A percentile compares a stretch with the other conserved stretches of the same genome.
Conservation (phyloP, 1,140 invertebrate species). For the Tetramorium parvispinum region DNA sequence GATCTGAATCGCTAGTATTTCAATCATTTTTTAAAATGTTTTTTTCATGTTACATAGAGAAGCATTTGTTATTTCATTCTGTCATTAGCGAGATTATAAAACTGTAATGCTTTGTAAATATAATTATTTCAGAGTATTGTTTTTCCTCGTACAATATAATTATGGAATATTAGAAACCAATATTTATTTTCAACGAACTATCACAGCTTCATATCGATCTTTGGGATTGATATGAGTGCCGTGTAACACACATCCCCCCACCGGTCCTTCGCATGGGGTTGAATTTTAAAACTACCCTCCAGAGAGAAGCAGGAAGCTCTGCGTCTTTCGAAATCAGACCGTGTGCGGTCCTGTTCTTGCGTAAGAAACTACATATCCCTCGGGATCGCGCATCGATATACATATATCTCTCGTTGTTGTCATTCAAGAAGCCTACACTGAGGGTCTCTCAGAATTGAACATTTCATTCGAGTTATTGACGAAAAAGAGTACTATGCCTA, state of each 20-base stretch:
- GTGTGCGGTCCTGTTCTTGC: constrained; percentile 78
- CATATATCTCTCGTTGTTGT: constrained; percentile 46
- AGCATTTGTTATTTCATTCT: background rate
- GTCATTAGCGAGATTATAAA: background rate
- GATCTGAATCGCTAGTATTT: constrained; percentile 26
- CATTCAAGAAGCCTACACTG: constrained; percentile 1
- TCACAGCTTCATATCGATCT: constrained; percentile 63
- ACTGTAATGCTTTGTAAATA: background rate
- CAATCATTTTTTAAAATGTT: background rate
- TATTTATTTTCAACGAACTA: background rate
- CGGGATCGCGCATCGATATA: constrained; percentile 72
- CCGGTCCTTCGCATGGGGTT: constrained; percentile 77
- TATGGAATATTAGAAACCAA: background rate
- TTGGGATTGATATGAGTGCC: constrained; percentile 74
- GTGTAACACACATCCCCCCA: constrained; percentile 73
- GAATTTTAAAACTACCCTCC: constrained; percentile 83
- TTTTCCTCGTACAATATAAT: background rate
- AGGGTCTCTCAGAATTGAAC: constrained; percentile 33
- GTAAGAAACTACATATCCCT: constrained; percentile 79
- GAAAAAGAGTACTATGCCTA: background rate
- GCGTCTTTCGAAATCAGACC: constrained; percentile 80
- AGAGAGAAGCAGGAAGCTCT: constrained; percentile 67
- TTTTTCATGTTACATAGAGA: background rate
- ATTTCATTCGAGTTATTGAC: background rate
- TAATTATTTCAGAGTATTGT: background rate